Conservation (phyloP, 2,888 invertebrate species). For the Carcina quercana region DNA sequence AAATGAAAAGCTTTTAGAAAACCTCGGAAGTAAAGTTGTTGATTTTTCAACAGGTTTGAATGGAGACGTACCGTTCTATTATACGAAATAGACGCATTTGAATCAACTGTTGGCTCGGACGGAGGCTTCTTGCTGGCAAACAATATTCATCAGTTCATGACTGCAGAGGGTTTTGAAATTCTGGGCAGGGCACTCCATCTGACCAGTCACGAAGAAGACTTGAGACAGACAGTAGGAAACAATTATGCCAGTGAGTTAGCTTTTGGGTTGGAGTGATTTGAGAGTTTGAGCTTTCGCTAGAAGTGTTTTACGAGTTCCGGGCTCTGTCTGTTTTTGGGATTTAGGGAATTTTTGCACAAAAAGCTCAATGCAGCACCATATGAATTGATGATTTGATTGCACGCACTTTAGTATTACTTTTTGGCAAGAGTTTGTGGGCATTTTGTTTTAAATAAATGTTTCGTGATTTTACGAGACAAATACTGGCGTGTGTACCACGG, state of each 20-base stretch:
- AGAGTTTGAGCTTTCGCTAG: no score
- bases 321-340: no score
- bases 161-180: conserved; percentile 36
- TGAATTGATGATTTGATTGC: not conserved
- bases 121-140: conserved; percentile 87
- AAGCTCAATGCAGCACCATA: not conserved
- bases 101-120: conserved; percentile 77
- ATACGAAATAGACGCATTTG: conserved; percentile 83
- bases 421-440: no score
- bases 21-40: no score
- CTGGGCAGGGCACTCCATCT: conserved; percentile 48
- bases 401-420: no score
- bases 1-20: no score
- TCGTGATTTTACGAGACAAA: no score
- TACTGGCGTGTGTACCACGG: no score
- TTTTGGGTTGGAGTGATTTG: conserved; percentile 14
- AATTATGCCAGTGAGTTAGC: conserved; percentile 71
- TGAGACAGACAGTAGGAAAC: conserved; percentile 63
- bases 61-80: conserved; percentile 84
- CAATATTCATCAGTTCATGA: conserved; percentile 78
- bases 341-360: not conserved
- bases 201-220: conserved; percentile 63
- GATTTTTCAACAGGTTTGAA: conserved; percentile 68
- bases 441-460: no score
- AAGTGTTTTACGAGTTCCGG: no score